A percentile compares a stretch with the other conserved stretches of the same genome.
Conservation (phyloP, 1,140 invertebrate species). For the Lucilia cuprina region DNA sequence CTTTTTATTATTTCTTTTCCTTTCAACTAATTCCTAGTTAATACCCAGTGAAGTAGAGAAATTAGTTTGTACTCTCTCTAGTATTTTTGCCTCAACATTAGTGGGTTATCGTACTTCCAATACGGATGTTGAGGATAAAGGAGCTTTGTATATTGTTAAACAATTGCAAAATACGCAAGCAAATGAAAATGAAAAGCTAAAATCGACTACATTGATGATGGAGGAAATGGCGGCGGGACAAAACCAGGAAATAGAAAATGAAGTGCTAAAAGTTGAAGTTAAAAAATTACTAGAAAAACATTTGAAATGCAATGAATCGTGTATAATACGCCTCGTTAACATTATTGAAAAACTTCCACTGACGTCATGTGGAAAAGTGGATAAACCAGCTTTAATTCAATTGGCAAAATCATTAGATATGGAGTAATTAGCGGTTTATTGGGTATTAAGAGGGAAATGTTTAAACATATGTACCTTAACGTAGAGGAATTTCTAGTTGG, state of each 20-base stretch:
- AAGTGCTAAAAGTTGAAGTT: neutral
- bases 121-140: neutral
- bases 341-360: conserved; percentile 24
- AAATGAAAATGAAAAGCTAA: neutral
- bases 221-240: neutral
- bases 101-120: neutral
- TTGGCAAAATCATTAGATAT: conserved; percentile 13
- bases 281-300: conserved; percentile 3
- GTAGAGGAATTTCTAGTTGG: too few relatives aligned
- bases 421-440: conserved; percentile 14
- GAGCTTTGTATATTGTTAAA: neutral
- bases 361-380: conserved; percentile 22
- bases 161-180: neutral
- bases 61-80: neutral
- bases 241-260: neutral
- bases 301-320: neutral
- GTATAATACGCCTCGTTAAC: conserved; percentile 1
- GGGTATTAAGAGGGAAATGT: neutral
- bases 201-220: neutral
- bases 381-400: neutral
- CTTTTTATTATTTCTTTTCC: neutral
- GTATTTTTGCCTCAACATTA: neutral
- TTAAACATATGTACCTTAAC: too few relatives aligned
- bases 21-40: neutral
- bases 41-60: neutral